These are phyloP conservation scores for Metalampra italica DNA, from an alignment of 2,888 invertebrate genomes.

Conservation along the genomic window DNA sequence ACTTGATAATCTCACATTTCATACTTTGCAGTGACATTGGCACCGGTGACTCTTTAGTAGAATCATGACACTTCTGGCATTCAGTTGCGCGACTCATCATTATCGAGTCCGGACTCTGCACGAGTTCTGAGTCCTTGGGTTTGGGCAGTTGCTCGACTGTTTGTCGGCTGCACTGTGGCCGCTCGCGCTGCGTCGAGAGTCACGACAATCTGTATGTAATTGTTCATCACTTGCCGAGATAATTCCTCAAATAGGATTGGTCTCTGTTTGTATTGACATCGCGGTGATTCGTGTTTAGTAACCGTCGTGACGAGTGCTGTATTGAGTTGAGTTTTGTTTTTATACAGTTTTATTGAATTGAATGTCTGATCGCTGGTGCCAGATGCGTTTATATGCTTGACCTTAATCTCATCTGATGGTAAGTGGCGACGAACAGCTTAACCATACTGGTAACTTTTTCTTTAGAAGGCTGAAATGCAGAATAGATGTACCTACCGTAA, in stretches of 20 bases:
- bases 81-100: too few species aligned
- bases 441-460: too few species aligned
- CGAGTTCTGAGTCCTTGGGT: too few species aligned
- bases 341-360: neutral
- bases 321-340: neutral
- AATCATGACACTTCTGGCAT: too few species aligned
- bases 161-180: neutral
- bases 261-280: conserved; percentile 40
- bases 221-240: conserved; percentile 35
- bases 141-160: neutral
- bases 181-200: neutral
- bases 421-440: too few species aligned
- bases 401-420: neutral
- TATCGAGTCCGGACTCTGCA: too few species aligned
- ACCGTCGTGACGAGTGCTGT: neutral
- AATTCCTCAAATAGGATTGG: conserved; percentile 33
- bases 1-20: too few species aligned
- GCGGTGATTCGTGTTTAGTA: conserved; percentile 16
- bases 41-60: too few species aligned
- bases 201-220: conserved; percentile 30
- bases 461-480: too few species aligned
- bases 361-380: too few species aligned
- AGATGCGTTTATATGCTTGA: neutral
- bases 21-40: too few species aligned
- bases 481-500: too few species aligned